A percentile compares a stretch with the other conserved stretches of the same genome.
phyloP scores from a whole-genome alignment of 2,888 invertebrate species.

The Cistogaster globosa region DNA sequence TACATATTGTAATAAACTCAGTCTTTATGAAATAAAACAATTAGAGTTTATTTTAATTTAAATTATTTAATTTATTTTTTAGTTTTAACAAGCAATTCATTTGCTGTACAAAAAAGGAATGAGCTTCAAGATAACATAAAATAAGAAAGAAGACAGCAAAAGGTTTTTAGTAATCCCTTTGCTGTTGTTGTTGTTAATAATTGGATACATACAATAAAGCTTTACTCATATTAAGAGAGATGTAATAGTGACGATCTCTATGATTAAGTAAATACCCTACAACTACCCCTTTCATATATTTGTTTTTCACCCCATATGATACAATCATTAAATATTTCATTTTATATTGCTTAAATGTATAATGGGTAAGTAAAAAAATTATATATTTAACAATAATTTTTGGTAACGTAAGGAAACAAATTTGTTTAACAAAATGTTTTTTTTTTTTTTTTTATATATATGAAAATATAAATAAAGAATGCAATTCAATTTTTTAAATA shows the following conservation, averaged over 20 bases:
- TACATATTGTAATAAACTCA: no score
- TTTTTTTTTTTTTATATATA: not conserved
- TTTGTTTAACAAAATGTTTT: not conserved
- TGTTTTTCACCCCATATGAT: conserved; percentile 24
- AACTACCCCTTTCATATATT: conserved; percentile 49
- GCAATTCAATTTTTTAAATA: conserved; percentile 12
- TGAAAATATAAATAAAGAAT: conserved; percentile 3
- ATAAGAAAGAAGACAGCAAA: no score
- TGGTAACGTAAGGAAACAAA: not conserved
- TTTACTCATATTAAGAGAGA: conserved; percentile 3
- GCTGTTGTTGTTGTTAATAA: no score
- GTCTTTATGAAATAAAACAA: no score
- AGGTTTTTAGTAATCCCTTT: no score
- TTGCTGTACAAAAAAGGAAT: no score
- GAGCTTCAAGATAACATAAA: no score
- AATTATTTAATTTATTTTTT: no score
- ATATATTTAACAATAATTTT: conserved; percentile 5
- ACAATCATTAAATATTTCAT: not conserved
- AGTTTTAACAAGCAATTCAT: no score
- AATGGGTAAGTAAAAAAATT: conserved; percentile 2
- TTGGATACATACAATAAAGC: no score
- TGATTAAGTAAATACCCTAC: conserved; percentile 38
- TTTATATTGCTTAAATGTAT: conserved; percentile 27
- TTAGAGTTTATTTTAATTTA: no score
- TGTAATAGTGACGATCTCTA: not conserved